phyloP scores from a whole-genome alignment of 2,888 invertebrate genomes.

The Amorpha juglandis region DNA sequence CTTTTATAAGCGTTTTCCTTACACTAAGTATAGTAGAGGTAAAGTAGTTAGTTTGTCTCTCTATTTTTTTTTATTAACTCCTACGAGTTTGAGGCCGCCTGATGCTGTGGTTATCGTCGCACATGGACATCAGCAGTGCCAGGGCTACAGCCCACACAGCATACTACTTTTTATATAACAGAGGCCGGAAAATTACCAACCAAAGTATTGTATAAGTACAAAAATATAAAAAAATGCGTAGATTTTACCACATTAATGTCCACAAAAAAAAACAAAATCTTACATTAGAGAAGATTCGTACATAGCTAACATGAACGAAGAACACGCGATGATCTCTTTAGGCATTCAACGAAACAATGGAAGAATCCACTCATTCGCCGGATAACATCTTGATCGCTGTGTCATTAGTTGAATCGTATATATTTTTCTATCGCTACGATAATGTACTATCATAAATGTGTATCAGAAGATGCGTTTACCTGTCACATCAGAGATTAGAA shows the following conservation, averaged over 20 bases:
- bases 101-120: no score
- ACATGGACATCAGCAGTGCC: no score
- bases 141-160: no score
- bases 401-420: conserved; percentile 39
- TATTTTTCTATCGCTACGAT: conserved; percentile 1
- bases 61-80: no score
- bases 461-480: not conserved
- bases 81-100: no score
- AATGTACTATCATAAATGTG: not conserved
- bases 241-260: conserved; percentile 12
- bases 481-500: not conserved
- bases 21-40: no score
- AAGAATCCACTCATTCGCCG: conserved; percentile 40
- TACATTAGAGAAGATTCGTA: conserved; percentile 29
- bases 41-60: no score
- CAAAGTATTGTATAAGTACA: not conserved
- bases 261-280: not conserved
- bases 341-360: conserved; percentile 63
- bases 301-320: conserved; percentile 46
- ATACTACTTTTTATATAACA: no score
- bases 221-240: not conserved
- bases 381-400: conserved; percentile 58
- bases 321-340: conserved; percentile 71
- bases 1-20: no score
- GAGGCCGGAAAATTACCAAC: no score